Evolutionary conservation across 2,888 invertebrate genomes (phyloP).

Genomic region (Sipha maydis): DNA sequence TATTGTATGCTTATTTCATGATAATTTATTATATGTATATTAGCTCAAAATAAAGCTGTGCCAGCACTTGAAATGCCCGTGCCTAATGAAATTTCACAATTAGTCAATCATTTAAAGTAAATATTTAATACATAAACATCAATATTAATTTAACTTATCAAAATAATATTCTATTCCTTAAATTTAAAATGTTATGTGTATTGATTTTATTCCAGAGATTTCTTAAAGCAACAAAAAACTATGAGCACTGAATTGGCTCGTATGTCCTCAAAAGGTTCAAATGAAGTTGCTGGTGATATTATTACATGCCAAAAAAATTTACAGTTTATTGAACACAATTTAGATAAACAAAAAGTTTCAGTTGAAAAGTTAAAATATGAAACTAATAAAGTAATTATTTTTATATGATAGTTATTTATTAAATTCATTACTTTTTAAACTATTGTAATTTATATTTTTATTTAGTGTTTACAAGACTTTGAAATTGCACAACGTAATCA

Average conservation of each 20-base stretch:
- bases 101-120: slow-evolving; percentile 55
- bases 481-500: slow-evolving; percentile 62
- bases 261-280: slow-evolving; percentile 59
- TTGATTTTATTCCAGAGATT: slow-evolving; percentile 35
- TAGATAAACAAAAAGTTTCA: slow-evolving; percentile 55
- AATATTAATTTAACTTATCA: not conserved
- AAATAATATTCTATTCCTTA: not conserved
- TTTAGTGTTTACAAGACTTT: slow-evolving; percentile 60
- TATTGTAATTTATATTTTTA: slow-evolving; percentile 7
- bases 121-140: not conserved
- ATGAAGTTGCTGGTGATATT: slow-evolving; percentile 55
- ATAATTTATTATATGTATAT: not conserved
- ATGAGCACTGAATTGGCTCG: slow-evolving; percentile 59
- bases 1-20: not conserved
- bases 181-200: not conserved
- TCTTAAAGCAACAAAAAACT: slow-evolving; percentile 59
- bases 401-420: not conserved
- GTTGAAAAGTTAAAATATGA: slow-evolving; percentile 56
- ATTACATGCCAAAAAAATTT: slow-evolving; percentile 54
- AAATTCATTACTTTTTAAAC: not conserved
- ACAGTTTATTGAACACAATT: slow-evolving; percentile 57
- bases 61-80: slow-evolving; percentile 58
- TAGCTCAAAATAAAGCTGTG: slow-evolving; percentile 53
- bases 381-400: slow-evolving; percentile 44
- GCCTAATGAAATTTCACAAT: slow-evolving; percentile 52